Percentiles rank a stretch among this genome's conserved stretches.
phyloP scores from a whole-genome alignment of 1,140 invertebrate genomes.

The Varroa destructor region DNA sequence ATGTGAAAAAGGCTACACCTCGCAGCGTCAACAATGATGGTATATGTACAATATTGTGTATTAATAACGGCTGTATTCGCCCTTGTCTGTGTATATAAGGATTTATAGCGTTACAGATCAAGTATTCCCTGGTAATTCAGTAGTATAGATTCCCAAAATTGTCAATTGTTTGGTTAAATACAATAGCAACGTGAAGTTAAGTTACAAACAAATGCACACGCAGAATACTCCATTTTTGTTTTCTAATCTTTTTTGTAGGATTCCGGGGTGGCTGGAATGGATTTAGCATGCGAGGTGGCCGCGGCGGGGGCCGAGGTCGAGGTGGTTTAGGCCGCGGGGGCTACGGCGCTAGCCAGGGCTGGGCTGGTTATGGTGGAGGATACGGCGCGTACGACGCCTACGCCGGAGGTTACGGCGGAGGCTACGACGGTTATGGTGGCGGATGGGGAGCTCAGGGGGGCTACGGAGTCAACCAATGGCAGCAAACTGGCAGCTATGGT shows the following conservation, averaged over 20 bases:
- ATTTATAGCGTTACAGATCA: no score
- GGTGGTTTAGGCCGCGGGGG: slow-evolving; percentile 54
- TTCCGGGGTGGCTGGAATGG: slow-evolving; percentile 54
- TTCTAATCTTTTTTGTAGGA: slow-evolving; percentile 39
- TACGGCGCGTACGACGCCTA: slow-evolving; percentile 40
- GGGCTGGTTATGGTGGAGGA: slow-evolving; percentile 39
- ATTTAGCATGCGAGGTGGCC: slow-evolving; percentile 31
- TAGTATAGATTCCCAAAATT: no score
- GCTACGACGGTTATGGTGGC: slow-evolving; percentile 41
- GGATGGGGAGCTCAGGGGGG: slow-evolving; percentile 42
- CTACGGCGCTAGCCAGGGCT: slow-evolving; percentile 38
- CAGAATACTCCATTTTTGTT: no score
- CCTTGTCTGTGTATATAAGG: no score
- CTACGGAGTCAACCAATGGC: slow-evolving; percentile 51
- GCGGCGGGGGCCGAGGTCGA: slow-evolving; percentile 46
- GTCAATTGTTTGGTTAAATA: no score
- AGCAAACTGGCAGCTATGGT: slow-evolving; percentile 33
- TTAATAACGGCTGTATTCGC: no score
- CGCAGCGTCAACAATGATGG: slow-evolving; percentile 42
- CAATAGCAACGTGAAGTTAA: no score
- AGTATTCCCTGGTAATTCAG: no score
- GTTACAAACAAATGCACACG: no score
- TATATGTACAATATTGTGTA: no score
- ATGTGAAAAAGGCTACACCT: slow-evolving; percentile 83
- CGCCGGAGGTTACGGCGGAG: slow-evolving; percentile 24